Percentiles rank a stretch among this genome's conserved stretches.
Conservation (phyloP, 2,113 vertebrate genomes). For the Rostratula benghalensis region DNA sequence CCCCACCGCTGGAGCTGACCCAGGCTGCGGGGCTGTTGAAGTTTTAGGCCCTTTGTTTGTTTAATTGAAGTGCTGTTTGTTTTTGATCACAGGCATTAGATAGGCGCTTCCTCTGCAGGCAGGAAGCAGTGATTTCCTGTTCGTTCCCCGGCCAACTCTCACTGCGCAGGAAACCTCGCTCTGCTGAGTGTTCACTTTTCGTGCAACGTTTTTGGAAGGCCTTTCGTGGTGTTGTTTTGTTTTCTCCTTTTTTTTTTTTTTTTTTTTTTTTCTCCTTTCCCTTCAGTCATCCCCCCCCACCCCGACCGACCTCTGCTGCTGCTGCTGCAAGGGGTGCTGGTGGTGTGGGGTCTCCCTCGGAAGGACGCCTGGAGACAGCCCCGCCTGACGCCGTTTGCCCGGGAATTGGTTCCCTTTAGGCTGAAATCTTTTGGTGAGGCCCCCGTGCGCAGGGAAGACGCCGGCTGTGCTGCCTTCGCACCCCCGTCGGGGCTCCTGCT, state of each 20-base stretch:
- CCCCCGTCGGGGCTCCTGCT: not conserved
- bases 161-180: constrained; percentile 59
- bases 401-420: not conserved
- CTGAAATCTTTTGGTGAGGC: not conserved
- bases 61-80: constrained; percentile 64
- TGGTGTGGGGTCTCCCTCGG: not conserved
- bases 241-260: not conserved
- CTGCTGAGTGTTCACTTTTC: constrained; percentile 64
- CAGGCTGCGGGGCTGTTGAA: constrained; percentile 12
- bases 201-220: not conserved
- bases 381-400: not conserved
- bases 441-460: not conserved
- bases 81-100: constrained; percentile 58
- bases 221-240: not conserved
- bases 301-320: too few relatives aligned
- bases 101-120: constrained; percentile 59
- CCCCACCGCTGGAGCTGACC: not conserved
- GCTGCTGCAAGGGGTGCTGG: not conserved
- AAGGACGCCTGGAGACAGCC: not conserved
- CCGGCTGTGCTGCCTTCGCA: accelerated
- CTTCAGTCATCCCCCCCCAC: accelerated
- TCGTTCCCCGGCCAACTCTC: constrained; percentile 46
- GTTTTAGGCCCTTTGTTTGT: constrained; percentile 59
- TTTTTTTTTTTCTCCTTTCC: accelerated
- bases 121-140: constrained; percentile 73